A percentile compares a stretch with the other conserved stretches of the same genome.
phyloP scores from a whole-genome alignment of 2,888 invertebrate species.

The Drosophila percnosoma region DNA sequence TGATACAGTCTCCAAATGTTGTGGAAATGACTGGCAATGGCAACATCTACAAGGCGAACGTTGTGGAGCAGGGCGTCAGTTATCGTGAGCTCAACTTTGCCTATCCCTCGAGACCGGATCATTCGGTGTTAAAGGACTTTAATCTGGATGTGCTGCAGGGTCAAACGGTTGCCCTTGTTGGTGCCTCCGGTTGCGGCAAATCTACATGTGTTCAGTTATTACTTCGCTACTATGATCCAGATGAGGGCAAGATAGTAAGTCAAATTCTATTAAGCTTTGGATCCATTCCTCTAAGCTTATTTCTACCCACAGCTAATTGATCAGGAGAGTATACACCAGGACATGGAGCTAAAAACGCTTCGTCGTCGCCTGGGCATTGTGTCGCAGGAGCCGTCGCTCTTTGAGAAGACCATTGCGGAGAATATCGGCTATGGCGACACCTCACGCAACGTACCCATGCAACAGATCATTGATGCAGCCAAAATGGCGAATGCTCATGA shows the following conservation, averaged over 20 bases:
- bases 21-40: conserved; percentile 46
- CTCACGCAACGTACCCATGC: conserved; percentile 86
- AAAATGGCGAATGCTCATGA: conserved; percentile 94
- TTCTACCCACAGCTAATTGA: conserved; percentile 80
- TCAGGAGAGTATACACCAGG: conserved; percentile 86
- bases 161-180: conserved; percentile 90
- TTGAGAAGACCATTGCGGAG: conserved; percentile 93
- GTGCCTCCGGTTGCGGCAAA: conserved; percentile 92
- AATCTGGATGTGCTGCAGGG: conserved; percentile 89
- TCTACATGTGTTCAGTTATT: conserved; percentile 92
- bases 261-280: neutral
- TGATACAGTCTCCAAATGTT: conserved; percentile 85
- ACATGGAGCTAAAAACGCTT: conserved; percentile 87
- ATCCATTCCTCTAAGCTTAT: neutral
- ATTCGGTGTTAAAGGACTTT: conserved; percentile 89
- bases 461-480: conserved; percentile 91
- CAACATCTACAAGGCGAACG: conserved; percentile 57
- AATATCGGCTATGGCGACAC: conserved; percentile 97
- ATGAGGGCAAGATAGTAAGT: conserved; percentile 87
- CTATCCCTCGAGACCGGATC: conserved; percentile 92
- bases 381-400: conserved; percentile 95
- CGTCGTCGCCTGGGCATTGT: conserved; percentile 93
- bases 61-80: conserved; percentile 76
- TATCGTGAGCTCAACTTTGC: conserved; percentile 90
- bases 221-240: conserved; percentile 92